Evolutionary conservation across 2,888 invertebrate species (phyloP), one percentile per base, ranked within the genome.

Genomic region (Scaptomyza caliginosa): DNA sequence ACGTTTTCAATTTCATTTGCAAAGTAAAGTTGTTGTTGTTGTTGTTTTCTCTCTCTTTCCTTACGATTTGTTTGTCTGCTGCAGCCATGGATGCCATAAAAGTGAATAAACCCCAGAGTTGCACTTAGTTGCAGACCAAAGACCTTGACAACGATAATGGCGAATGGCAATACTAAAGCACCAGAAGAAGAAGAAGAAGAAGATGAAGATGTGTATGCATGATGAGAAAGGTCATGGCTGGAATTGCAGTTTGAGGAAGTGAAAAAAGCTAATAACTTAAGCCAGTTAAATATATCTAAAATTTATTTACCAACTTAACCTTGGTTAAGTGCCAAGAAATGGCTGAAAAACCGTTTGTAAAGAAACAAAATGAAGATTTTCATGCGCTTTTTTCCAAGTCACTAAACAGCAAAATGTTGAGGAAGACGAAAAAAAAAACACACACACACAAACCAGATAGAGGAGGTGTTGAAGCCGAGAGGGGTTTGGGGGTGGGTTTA

Each of bases 1-100:
- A 76, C 79, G 81, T 81, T 86, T 86, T 86, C 82, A 79, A 87
- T 86, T 88, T 84, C 88, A 82, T 66, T 77, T 80, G 38, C 45
- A 60, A 66, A 48, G 21, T 50, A n/a, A 16, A 1, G 10, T 42
- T 45, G 7, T 26, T 51, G 32, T 32, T 32, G 30, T 6, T 13
- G n/a, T 16, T 38, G 30, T 24, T 16, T 5, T 40, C 6, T 64
- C 11, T 58, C 30, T 38, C 42, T 62, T 38, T 38, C 72, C 42
- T 45, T 68, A 54, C 58, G 26, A 57, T 57, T 68, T 38, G 58
- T 38, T 51, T 30, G 42, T 36, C 28, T 32, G 13, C 7, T 23
- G n/a, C n/a, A n/a, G n/a, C n/a, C 30, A 11, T 19, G n/a, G 74
- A 80, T 67, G 74, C 86, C 67, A 64, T 56, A 79, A 49, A 80